Evolutionary conservation across 2,888 invertebrate genomes (phyloP).

Genomic region (Agrochola macilenta): DNA sequence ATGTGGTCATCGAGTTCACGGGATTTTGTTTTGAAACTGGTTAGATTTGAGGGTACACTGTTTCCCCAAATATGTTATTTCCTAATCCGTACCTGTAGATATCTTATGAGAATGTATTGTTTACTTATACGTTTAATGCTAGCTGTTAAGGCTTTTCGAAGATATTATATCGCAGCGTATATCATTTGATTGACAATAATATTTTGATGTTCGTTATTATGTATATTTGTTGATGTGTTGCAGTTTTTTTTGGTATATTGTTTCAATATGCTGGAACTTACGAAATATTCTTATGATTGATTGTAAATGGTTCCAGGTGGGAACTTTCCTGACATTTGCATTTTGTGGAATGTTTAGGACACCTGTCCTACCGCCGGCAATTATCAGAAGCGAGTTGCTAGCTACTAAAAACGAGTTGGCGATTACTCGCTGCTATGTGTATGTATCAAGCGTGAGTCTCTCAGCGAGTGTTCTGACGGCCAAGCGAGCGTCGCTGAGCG

Average conservation of each 20-base stretch:
- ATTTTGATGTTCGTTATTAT: slow-evolving; percentile 36
- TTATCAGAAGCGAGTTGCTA: too few species aligned
- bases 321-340: slow-evolving; percentile 2
- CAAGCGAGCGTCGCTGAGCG: too few species aligned
- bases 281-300: slow-evolving; percentile 27
- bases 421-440: too few species aligned
- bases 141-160: slow-evolving; percentile 61
- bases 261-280: background rate
- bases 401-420: too few species aligned
- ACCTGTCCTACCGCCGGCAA: too few species aligned
- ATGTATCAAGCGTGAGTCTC: too few species aligned
- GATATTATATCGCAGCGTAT: slow-evolving; percentile 58
- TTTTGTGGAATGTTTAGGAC: slow-evolving; percentile 14
- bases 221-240: slow-evolving; percentile 25
- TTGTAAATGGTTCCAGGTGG: background rate
- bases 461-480: too few species aligned
- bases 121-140: slow-evolving; percentile 48
- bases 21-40: too few species aligned
- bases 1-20: too few species aligned
- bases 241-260: slow-evolving; percentile 5
- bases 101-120: slow-evolving; percentile 60
- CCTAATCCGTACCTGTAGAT: slow-evolving; percentile 56
- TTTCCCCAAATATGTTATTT: slow-evolving; percentile 33
- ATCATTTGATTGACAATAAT: slow-evolving; percentile 75
- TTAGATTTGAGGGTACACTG: too few species aligned